Conservation (phyloP, 2,888 invertebrate species). For the Tipula confusa region DNA sequence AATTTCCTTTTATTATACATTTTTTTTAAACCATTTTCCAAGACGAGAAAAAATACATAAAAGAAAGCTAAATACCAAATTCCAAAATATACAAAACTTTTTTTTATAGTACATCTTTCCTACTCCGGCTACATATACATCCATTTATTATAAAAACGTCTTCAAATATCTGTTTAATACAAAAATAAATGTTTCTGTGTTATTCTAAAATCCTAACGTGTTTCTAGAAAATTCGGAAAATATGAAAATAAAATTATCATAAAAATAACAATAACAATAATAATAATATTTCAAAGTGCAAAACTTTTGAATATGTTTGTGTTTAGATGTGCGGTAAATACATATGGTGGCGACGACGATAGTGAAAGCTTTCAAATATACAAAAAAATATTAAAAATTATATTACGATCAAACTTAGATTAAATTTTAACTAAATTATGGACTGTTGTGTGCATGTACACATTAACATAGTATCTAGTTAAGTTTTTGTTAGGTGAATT, state of each 20-base stretch:
- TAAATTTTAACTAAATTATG: neutral
- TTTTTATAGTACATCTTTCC: neutral
- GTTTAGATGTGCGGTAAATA: neutral
- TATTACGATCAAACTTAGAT: conserved; percentile 15
- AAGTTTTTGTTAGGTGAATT: neutral
- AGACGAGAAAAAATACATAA: neutral
- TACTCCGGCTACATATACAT: neutral
- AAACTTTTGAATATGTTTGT: conserved; percentile 15
- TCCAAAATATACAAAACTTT: neutral
- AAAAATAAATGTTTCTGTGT: conserved; percentile 20
- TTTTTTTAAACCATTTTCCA: neutral
- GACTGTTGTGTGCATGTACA: neutral
- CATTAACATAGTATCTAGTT: neutral
- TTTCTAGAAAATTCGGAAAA: neutral
- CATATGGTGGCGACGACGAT: neutral
- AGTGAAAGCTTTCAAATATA: neutral
- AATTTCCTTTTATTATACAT: neutral
- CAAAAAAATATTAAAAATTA: neutral
- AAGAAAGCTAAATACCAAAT: conserved; percentile 20
- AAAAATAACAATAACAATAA: conserved; percentile 25
- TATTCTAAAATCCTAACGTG: neutral
- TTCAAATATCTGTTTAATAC: conserved; percentile 20
- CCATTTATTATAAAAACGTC: neutral
- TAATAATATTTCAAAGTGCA: conserved; percentile 25
- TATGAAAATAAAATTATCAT: neutral